These are phyloP conservation scores for Syngnathus floridae DNA, from an alignment of 2,113 vertebrate genomes.

Conservation along the genomic window DNA sequence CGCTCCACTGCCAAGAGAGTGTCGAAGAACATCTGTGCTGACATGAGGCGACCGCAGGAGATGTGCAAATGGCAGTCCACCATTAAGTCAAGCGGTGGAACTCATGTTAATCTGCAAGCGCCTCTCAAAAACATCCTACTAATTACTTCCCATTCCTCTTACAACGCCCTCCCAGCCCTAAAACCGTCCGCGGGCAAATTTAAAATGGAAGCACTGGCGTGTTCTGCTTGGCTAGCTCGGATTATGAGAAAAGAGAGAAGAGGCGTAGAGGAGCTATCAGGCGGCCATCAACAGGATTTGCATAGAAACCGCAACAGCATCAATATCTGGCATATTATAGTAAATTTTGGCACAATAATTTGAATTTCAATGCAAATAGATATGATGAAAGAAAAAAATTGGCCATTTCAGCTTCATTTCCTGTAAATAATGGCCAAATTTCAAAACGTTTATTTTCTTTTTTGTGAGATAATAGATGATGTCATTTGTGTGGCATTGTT, in stretches of 20 bases:
- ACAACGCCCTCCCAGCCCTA: slow-evolving; percentile 34
- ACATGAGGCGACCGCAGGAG: slow-evolving; percentile 42
- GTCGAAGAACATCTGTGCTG: slow-evolving; percentile 49
- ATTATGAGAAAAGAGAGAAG: slow-evolving; percentile 34
- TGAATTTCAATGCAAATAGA: slow-evolving; percentile 25
- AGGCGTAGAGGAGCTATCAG: slow-evolving; percentile 21
- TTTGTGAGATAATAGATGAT: slow-evolving; percentile 5
- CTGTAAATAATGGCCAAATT: neutral
- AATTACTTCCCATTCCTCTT: slow-evolving; percentile 58
- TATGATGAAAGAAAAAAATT: neutral
- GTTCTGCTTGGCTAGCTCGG: slow-evolving; percentile 50
- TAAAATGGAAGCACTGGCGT: slow-evolving; percentile 47
- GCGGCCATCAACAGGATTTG: slow-evolving; percentile 36
- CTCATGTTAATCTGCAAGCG: slow-evolving; percentile 46
- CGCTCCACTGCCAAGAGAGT: neutral
- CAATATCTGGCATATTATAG: slow-evolving; percentile 18
- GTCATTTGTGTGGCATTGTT: slow-evolving; percentile 11
- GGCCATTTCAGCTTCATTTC: slow-evolving; percentile 3
- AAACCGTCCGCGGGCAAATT: slow-evolving; percentile 38
- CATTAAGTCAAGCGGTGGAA: slow-evolving; percentile 22
- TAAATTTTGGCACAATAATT: neutral
- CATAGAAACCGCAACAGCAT: slow-evolving; percentile 21
- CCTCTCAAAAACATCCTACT: slow-evolving; percentile 47
- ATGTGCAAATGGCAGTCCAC: slow-evolving; percentile 27
- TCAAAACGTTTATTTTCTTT: neutral